Evolutionary conservation across 2,797 vertebrate genomes (phyloP).

Genomic region (Crypturellus tataupa): DNA sequence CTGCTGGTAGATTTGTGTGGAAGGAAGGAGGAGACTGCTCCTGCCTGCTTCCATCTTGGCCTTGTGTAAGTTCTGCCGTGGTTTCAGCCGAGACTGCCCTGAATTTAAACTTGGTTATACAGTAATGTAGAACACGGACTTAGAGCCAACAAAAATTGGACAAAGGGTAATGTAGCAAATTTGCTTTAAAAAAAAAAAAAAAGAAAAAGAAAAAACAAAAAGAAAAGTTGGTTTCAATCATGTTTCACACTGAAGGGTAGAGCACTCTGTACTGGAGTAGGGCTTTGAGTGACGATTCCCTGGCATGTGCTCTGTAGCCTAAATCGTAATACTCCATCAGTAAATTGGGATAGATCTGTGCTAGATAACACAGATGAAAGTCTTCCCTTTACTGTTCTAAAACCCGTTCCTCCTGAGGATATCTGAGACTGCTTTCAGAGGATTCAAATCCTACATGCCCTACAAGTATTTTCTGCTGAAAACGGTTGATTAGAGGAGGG

Average conservation of each 20-base stretch:
- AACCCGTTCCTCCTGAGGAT: not conserved
- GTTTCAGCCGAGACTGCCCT: not conserved
- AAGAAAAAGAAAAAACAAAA: not conserved
- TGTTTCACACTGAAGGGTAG: not conserved
- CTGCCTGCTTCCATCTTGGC: not conserved
- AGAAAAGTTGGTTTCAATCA: not conserved
- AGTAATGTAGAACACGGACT: not conserved
- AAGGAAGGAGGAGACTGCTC: not conserved
- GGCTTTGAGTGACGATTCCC: not conserved
- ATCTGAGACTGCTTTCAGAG: not conserved
- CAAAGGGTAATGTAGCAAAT: not conserved
- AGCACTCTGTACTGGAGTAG: not conserved
- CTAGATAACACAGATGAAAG: not conserved
- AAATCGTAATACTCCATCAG: not conserved
- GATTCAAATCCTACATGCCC: not conserved
- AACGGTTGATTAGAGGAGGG: not conserved
- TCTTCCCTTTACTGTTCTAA: not conserved
- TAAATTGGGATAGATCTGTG: not conserved
- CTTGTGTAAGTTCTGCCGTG: not conserved
- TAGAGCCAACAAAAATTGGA: not conserved
- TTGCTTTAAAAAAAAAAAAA: too few species aligned
- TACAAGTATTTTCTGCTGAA: not conserved
- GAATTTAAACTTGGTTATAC: not conserved
- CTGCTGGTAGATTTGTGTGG: not conserved
- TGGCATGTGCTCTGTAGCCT: not conserved